Evolutionary conservation across 2,888 invertebrate genomes (phyloP).

Genomic region (Drosophila birchii): DNA sequence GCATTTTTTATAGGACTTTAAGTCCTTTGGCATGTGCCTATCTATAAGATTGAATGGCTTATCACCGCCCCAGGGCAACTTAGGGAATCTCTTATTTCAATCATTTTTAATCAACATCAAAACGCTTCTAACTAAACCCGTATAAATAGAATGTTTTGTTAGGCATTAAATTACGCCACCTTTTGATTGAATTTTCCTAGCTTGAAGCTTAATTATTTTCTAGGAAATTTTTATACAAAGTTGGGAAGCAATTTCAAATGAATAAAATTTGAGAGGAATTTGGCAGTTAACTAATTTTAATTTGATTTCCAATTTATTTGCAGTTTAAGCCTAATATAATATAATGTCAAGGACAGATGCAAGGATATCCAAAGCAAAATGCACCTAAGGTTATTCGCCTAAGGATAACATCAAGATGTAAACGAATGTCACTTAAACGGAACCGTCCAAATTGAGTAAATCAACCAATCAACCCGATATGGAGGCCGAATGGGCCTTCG

Average conservation of each 20-base stretch:
- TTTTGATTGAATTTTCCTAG: background rate
- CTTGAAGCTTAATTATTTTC: background rate
- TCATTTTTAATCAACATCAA: slow-evolving; percentile 5
- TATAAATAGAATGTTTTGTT: background rate
- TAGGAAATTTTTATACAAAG: background rate
- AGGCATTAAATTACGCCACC: background rate
- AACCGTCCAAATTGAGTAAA: slow-evolving; percentile 17
- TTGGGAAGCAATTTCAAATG: background rate
- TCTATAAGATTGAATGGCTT: slow-evolving; percentile 1
- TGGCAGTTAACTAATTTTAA: background rate
- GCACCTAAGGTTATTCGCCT: background rate
- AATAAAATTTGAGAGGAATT: background rate
- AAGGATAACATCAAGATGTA: slow-evolving; percentile 11
- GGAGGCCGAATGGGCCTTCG: slow-evolving; percentile 22
- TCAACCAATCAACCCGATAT: background rate
- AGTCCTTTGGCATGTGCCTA: slow-evolving; percentile 2
- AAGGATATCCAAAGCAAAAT: background rate
- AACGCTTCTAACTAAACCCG: background rate
- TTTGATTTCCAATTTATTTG: background rate
- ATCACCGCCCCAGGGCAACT: background rate
- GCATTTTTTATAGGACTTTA: background rate
- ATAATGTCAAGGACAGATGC: background rate
- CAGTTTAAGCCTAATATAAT: background rate
- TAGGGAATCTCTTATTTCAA: background rate
- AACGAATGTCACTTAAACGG: background rate